phyloP scores from a whole-genome alignment of 2,113 vertebrate genomes.

The Hyaena hyaena region DNA sequence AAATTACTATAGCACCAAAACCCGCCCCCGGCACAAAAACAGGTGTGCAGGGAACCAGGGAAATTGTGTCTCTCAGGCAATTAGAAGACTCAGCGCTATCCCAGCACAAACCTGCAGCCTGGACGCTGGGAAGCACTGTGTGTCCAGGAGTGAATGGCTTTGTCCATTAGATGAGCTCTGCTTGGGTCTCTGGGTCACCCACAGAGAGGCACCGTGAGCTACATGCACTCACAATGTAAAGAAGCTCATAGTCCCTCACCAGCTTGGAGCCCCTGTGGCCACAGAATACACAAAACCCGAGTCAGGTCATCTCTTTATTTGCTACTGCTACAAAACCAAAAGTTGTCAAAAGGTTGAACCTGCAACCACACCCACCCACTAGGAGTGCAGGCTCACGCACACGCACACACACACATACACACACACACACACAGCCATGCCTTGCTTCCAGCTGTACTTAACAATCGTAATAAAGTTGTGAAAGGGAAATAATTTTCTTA shows the following conservation, averaged over 20 bases:
- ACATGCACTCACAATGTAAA: accelerated
- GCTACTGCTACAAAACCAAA: neutral
- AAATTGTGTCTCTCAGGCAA: neutral
- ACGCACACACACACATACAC: neutral
- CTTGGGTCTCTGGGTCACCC: neutral
- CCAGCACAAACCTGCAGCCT: neutral
- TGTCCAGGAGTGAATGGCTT: neutral
- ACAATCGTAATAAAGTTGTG: neutral
- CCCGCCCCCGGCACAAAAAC: neutral
- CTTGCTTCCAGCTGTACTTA: constrained; percentile 14
- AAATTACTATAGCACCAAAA: neutral
- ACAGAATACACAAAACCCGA: neutral
- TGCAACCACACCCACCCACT: neutral
- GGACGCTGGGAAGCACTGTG: neutral
- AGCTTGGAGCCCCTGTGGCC: accelerated
- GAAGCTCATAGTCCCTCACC: neutral
- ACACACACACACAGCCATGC: neutral
- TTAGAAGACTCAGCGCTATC: neutral
- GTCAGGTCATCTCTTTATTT: neutral
- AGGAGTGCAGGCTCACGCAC: no score
- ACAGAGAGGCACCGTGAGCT: neutral
- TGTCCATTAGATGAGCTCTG: no score
- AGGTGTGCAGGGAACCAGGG: neutral
- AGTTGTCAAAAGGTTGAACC: neutral
- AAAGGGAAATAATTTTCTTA: constrained; percentile 60